These are phyloP conservation scores for Rhinoraja longicauda DNA, from an alignment of 2,797 vertebrate species.

Conservation along the genomic window DNA sequence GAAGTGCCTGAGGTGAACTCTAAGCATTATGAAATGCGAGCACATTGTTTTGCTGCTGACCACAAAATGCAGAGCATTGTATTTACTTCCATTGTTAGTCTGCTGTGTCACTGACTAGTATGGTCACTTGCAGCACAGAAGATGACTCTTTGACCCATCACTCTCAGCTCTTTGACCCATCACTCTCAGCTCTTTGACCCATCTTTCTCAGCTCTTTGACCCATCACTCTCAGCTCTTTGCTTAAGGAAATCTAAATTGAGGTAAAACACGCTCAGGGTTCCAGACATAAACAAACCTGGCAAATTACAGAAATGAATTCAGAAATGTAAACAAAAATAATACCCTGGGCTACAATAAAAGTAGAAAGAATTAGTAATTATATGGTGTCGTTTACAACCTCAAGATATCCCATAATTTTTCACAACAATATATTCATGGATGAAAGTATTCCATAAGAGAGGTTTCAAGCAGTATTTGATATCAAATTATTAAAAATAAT, in stretches of 20 bases:
- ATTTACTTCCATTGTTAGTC: neutral
- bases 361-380: too few species aligned
- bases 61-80: neutral
- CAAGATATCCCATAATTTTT: too few species aligned
- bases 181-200: neutral
- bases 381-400: too few species aligned
- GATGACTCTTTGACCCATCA: neutral
- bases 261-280: neutral
- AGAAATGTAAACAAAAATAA: neutral
- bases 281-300: neutral
- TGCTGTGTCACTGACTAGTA: neutral
- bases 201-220: neutral
- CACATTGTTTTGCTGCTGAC: neutral
- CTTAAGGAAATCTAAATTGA: neutral
- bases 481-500: too few species aligned
- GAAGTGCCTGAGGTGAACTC: too few species aligned
- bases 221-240: neutral
- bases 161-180: neutral
- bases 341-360: neutral
- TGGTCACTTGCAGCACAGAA: neutral
- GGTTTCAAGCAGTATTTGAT: too few species aligned
- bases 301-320: neutral
- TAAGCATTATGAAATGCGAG: neutral
- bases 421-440: too few species aligned
- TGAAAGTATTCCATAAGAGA: too few species aligned